Evolutionary conservation across 2,113 vertebrate genomes (phyloP), one percentile per base, ranked within the genome.

Genomic region (Calyptommatus sinebrachiatus): DNA sequence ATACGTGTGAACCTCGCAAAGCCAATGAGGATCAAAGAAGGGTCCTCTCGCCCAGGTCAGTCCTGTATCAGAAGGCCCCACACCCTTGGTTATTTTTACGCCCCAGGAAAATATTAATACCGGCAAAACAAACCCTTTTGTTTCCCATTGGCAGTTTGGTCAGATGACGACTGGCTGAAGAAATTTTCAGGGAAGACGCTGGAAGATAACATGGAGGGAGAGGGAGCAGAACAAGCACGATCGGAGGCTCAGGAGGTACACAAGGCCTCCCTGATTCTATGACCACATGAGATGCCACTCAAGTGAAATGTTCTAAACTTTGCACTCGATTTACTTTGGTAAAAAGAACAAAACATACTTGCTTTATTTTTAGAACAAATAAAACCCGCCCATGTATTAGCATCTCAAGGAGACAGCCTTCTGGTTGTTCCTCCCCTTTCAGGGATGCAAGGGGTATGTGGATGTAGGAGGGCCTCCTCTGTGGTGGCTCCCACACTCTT

Each of bases 131-230:
- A 86, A 4, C 61, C 8, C 28, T 69, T 35, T 62, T 75, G 4
- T 76, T 82, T 77, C 3, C 24, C 77, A 9, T 0, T 67, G 1
- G 1, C 84, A 99, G 98, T 99, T 76, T 99, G 98, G 98, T 97
- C 98, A 0, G 98, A 99, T 28, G 98, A 99, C 0, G 98, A 99
- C 76, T 99, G 98, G 98, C 89, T 99, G 87, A 99, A 99, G 92
- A 99, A 96, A 87, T 99, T 99, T 89, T 98, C 98, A 0, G 98
- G 98, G 28, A 99, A 99, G 90, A 99, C 97, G 0, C 80, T 95
- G 57, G 97, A 99, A 82, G 98, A 99, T 86, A 96, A 93, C 1
- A 94, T 97, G 61, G 95, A 89, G 1, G 96, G 96, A 46, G 94
- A 92, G 81, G 95, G 92, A 10, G 79, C 89, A 2, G 96, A 94